phyloP scores from a whole-genome alignment of 2,888 invertebrate genomes.

The Malthinus flaveolus region DNA sequence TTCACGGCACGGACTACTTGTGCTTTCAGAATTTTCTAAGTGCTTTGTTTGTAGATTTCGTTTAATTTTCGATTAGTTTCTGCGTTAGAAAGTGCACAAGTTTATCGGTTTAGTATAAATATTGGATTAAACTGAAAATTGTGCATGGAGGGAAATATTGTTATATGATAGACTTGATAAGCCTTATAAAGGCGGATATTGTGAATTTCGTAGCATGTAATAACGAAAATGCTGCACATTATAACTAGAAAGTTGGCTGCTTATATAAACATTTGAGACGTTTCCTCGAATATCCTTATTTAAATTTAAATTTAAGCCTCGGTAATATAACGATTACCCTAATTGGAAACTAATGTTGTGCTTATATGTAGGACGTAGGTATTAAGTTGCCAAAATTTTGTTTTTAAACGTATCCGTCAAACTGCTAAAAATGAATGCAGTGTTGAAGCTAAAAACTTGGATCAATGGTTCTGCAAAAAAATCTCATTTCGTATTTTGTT shows the following conservation, averaged over 20 bases:
- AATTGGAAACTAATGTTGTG: no score
- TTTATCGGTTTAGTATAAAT: background rate
- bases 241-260: constrained; percentile 1
- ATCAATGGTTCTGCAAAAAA: no score
- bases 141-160: background rate
- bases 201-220: background rate
- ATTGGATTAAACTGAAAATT: constrained; percentile 1
- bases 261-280: constrained; percentile 4
- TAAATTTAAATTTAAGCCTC: constrained; percentile 3
- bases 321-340: no score
- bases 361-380: no score
- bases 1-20: constrained; percentile 12
- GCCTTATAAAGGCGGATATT: background rate
- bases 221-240: constrained; percentile 2
- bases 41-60: background rate
- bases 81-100: background rate
- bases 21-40: constrained; percentile 13
- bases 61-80: background rate
- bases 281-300: constrained; percentile 4
- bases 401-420: no score
- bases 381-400: no score
- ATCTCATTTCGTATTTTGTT: no score
- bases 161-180: constrained; percentile 3
- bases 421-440: no score
- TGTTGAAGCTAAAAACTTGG: no score